Evolutionary conservation across 2,797 vertebrate genomes (phyloP).

Genomic region (Nasua narica): DNA sequence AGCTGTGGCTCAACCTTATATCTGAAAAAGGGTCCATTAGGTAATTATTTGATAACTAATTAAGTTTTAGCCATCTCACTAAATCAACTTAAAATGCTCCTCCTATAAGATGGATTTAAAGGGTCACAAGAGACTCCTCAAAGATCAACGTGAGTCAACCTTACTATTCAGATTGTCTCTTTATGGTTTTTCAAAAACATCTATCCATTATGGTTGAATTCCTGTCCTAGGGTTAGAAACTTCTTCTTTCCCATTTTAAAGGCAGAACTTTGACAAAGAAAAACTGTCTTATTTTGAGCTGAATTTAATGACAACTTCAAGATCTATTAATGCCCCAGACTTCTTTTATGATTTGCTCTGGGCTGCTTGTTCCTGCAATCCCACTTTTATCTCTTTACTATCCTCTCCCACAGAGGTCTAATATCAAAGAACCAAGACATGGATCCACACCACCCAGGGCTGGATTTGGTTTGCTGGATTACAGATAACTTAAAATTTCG

Average conservation of each 20-base stretch:
- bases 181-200: slow-evolving; percentile 35
- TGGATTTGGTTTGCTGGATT: background rate
- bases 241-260: slow-evolving; percentile 13
- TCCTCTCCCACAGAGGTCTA: background rate
- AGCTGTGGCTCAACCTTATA: slow-evolving; percentile 60
- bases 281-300: background rate
- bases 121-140: background rate
- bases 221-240: background rate
- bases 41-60: slow-evolving; percentile 72
- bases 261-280: background rate
- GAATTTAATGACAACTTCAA: slow-evolving; percentile 34
- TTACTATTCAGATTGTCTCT: background rate
- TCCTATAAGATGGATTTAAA: slow-evolving; percentile 63
- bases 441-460: background rate
- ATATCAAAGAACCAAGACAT: background rate
- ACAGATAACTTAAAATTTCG: slow-evolving; percentile 10
- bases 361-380: background rate
- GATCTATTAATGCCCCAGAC: background rate
- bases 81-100: slow-evolving; percentile 72
- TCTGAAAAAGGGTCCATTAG: slow-evolving; percentile 52
- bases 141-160: slow-evolving; percentile 27
- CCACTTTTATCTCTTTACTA: background rate
- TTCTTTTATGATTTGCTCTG: slow-evolving; percentile 33
- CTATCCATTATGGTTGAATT: background rate
- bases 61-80: slow-evolving; percentile 62